phyloP scores from a whole-genome alignment of 2,113 vertebrate species.

The Electrona antarctica region DNA sequence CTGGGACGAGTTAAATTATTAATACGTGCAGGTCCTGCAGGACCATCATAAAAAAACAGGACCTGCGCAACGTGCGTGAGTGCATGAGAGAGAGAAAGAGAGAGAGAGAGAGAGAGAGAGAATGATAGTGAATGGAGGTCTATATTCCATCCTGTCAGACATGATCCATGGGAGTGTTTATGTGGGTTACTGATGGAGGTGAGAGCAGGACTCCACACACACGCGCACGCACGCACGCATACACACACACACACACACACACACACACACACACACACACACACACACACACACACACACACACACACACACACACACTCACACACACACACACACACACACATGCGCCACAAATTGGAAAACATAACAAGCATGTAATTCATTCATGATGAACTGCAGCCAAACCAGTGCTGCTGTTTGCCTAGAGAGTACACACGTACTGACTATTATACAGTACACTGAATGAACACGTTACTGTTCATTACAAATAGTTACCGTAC shows the following conservation, averaged over 20 bases:
- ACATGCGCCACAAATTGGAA: constrained; percentile 2
- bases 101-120: not conserved
- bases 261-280: not conserved
- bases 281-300: not conserved
- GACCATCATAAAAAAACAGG: too few species aligned
- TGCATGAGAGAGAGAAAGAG: constrained; percentile 5
- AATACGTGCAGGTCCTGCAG: too few species aligned
- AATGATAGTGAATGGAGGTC: constrained; percentile 5
- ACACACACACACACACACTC: not conserved
- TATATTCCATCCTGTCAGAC: constrained; percentile 37
- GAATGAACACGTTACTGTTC: too few species aligned
- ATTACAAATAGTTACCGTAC: too few species aligned
- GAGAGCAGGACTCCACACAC: not conserved
- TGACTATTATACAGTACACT: too few species aligned
- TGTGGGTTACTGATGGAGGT: constrained; percentile 19
- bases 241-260: not conserved
- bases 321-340: not conserved
- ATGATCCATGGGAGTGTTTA: constrained; percentile 46
- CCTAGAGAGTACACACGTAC: too few species aligned
- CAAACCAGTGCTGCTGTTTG: too few species aligned
- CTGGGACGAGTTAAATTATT: too few species aligned
- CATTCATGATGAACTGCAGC: too few species aligned
- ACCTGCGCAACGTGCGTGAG: not conserved
- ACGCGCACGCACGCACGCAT: not conserved
- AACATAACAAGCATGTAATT: not conserved